Evolutionary conservation across 1,140 invertebrate species (phyloP).

Genomic region (Oedothorax gibbosus): DNA sequence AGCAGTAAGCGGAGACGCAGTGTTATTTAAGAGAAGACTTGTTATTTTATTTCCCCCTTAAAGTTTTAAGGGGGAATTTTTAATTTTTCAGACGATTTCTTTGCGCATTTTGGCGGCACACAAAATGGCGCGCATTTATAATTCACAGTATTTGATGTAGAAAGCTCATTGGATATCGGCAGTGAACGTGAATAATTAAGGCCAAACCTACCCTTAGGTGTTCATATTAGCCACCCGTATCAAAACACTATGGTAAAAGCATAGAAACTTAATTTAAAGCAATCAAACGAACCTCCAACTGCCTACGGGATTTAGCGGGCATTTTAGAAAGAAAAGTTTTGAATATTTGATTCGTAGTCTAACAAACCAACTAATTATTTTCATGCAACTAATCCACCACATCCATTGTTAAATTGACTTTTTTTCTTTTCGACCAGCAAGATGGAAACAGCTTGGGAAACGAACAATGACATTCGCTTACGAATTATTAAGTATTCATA

Average conservation of each 20-base stretch:
- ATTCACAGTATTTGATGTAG: constrained; percentile 57
- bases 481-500: constrained; percentile 38
- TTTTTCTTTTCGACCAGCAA: background rate
- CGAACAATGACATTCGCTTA: background rate
- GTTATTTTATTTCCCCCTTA: constrained; percentile 30
- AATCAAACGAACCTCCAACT: constrained; percentile 16
- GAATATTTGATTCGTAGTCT: constrained; percentile 35
- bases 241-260: constrained; percentile 30
- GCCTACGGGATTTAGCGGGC: constrained; percentile 42
- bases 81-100: constrained; percentile 51
- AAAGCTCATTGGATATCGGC: constrained; percentile 29
- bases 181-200: constrained; percentile 24
- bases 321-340: constrained; percentile 21
- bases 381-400: constrained; percentile 35
- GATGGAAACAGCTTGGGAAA: background rate
- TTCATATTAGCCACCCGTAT: constrained; percentile 52
- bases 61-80: constrained; percentile 56
- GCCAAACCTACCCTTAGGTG: constrained; percentile 38
- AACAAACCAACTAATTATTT: constrained; percentile 39
- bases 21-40: constrained; percentile 55
- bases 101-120: constrained; percentile 29
- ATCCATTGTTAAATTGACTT: background rate
- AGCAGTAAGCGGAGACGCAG: constrained; percentile 36
- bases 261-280: constrained; percentile 40
- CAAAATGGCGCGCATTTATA: constrained; percentile 42